Conservation (phyloP, 2,797 vertebrate genomes). For the Oryzias dopingdopingensis region DNA sequence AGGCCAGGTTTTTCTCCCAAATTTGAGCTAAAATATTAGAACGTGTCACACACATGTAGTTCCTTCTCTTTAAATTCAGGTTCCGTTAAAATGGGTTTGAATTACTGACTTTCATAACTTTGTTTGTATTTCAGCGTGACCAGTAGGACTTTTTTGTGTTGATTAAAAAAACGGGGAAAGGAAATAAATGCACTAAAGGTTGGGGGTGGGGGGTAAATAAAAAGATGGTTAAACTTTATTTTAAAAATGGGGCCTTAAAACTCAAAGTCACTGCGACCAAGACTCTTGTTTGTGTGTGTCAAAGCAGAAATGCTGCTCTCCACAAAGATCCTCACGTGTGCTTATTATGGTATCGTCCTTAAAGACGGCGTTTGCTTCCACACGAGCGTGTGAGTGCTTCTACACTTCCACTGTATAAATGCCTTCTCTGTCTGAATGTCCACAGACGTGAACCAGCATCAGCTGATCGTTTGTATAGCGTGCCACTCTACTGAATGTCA, state of each 20-base stretch:
- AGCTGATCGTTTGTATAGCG: constrained; percentile 42
- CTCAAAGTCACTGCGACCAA: constrained; percentile 17
- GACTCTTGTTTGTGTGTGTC: constrained; percentile 21
- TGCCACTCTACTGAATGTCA: constrained; percentile 65
- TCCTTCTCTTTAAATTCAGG: not conserved
- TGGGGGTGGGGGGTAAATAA: constrained; percentile 15
- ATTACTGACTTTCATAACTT: constrained; percentile 8
- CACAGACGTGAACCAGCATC: constrained; percentile 60
- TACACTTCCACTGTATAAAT: constrained; percentile 41
- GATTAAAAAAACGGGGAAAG: constrained; percentile 7
- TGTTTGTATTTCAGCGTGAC: constrained; percentile 5
- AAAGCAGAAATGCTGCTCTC: constrained; percentile 15
- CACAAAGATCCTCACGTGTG: constrained; percentile 15
- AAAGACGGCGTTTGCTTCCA: constrained; percentile 52
- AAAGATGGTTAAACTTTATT: constrained; percentile 28
- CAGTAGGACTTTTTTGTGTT: constrained; percentile 13
- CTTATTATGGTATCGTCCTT: not conserved
- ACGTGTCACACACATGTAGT: not conserved
- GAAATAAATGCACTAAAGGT: constrained; percentile 25
- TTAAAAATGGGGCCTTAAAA: constrained; percentile 65
- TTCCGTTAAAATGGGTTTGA: constrained; percentile 9
- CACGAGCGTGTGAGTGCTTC: constrained; percentile 1
- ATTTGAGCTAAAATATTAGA: constrained; percentile 8
- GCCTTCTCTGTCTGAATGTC: constrained; percentile 57
- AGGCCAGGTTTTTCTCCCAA: not conserved